Percentiles rank a stretch among this genome's conserved stretches.
Evolutionary conservation across 2,888 invertebrate species (phyloP).

Genomic region (Drosophila anomelani): DNA sequence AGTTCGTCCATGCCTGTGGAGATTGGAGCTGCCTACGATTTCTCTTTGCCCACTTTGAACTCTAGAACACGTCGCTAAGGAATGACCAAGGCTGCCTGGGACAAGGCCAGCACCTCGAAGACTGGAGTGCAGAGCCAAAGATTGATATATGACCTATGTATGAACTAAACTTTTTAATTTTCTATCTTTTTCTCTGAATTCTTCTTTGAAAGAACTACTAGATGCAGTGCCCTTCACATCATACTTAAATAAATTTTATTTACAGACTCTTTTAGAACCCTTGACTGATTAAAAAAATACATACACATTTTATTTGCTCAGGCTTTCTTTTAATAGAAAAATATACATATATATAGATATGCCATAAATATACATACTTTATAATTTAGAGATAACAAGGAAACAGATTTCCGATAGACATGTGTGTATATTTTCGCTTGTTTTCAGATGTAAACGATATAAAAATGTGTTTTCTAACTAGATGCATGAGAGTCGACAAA

Average conservation of each 20-base stretch:
- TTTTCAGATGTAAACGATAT: conserved; percentile 43
- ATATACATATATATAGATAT: conserved; percentile 54
- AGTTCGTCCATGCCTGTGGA: not conserved
- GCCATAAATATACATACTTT: conserved; percentile 53
- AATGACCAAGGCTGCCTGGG: not conserved
- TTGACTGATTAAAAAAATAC: not conserved
- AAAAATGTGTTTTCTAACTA: conserved; percentile 35
- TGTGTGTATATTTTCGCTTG: conserved; percentile 39
- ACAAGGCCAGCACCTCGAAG: not conserved
- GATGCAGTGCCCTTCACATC: no score
- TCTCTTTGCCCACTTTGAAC: not conserved
- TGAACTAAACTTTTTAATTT: no score
- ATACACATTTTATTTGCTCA: conserved; percentile 36
- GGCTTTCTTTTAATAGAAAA: conserved; percentile 70
- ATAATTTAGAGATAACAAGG: conserved; percentile 39
- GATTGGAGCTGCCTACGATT: not conserved
- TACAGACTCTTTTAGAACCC: not conserved
- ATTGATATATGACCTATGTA: no score
- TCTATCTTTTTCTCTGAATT: not conserved
- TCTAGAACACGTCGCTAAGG: not conserved
- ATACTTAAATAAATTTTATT: not conserved
- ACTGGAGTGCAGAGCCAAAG: no score
- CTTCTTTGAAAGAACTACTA: not conserved
- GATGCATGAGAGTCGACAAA: conserved; percentile 45
- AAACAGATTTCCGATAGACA: conserved; percentile 49